Percentiles rank a stretch among this genome's conserved stretches.
phyloP scores from a whole-genome alignment of 2,113 vertebrate species.

The Semicossyphus pulcher region DNA sequence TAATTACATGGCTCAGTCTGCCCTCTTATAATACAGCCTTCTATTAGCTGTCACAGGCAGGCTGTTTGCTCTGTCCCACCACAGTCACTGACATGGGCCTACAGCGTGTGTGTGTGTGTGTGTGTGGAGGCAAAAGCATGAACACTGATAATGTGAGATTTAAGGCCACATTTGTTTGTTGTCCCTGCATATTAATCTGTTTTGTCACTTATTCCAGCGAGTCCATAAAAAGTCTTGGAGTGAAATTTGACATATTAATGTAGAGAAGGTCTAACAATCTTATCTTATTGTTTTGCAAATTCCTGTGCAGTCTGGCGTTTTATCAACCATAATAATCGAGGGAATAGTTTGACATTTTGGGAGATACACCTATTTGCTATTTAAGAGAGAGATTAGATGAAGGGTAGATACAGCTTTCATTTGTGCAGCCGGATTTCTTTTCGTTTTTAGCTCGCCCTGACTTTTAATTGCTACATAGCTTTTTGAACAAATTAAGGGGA shows the following conservation, averaged over 20 bases:
- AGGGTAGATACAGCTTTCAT: background rate
- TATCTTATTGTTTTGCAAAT: background rate
- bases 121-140: background rate
- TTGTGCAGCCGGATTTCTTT: too few species aligned
- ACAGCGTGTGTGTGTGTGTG: background rate
- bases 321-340: background rate
- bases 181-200: background rate
- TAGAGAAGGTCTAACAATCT: background rate
- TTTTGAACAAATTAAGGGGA: too few species aligned
- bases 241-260: too few species aligned
- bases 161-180: background rate
- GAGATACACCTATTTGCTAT: background rate
- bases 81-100: background rate
- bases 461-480: too few species aligned
- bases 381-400: background rate
- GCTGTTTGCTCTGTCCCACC: constrained; percentile 28
- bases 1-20: constrained; percentile 59
- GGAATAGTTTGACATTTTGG: background rate
- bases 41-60: constrained; percentile 15
- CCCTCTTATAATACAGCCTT: constrained; percentile 19
- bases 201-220: background rate
- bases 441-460: too few species aligned
- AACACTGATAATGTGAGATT: background rate
- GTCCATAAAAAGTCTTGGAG: background rate
- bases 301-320: background rate